Evolutionary conservation across 2,797 vertebrate species (phyloP).

Genomic region (Calcarius lapponicus): DNA sequence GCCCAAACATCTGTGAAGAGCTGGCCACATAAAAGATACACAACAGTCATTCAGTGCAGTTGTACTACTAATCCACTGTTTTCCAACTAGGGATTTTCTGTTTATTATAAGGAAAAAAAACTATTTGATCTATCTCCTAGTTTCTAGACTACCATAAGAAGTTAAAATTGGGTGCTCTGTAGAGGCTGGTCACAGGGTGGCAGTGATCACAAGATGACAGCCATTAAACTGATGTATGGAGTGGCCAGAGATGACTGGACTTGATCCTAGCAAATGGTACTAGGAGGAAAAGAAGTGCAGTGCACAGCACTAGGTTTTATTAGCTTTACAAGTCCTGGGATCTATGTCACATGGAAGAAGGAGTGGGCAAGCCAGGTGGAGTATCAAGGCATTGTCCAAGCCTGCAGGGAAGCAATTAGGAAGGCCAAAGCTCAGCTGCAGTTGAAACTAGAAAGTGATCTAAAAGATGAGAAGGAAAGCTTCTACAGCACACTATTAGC

Average conservation of each 20-base stretch:
- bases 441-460: neutral
- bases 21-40: neutral
- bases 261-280: neutral
- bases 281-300: neutral
- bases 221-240: neutral
- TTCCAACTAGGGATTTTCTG: neutral
- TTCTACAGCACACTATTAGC: neutral
- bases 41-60: neutral
- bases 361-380: neutral
- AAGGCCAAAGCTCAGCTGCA: conserved; percentile 24
- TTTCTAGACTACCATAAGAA: neutral
- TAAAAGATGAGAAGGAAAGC: neutral
- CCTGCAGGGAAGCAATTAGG: neutral
- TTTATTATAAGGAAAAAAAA: neutral
- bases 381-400: neutral
- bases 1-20: neutral
- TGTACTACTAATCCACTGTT: neutral
- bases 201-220: conserved; percentile 2
- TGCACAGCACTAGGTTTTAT: neutral
- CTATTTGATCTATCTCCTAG: neutral
- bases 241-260: neutral
- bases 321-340: neutral
- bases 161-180: neutral
- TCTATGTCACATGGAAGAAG: neutral
- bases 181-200: neutral